A percentile compares a stretch with the other conserved stretches of the same genome.
These are phyloP conservation scores for Seira musarum DNA, from an alignment of 2,888 invertebrate species.

Conservation along the genomic window DNA sequence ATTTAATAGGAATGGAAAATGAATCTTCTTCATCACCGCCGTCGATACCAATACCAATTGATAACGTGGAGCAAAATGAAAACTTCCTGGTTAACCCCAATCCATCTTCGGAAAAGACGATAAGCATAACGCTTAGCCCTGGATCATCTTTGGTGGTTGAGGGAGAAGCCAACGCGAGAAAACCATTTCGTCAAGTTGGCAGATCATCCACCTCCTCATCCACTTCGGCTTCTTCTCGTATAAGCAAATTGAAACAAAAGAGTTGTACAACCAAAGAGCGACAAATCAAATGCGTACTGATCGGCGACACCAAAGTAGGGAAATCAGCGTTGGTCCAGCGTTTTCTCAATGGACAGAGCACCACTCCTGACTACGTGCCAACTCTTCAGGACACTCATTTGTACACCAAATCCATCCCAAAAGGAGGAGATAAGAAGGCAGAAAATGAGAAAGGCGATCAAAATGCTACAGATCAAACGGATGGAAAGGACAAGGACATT, in stretches of 20 bases:
- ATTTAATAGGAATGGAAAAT: constrained; percentile 36
- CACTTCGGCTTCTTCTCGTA: not conserved
- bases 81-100: not conserved
- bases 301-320: constrained; percentile 60
- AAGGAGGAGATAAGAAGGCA: not conserved
- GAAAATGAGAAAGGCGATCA: constrained; percentile 1
- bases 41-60: not conserved
- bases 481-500: constrained; percentile 24
- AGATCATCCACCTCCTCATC: constrained; percentile 19
- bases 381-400: constrained; percentile 44
- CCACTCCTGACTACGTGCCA: constrained; percentile 35
- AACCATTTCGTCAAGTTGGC: constrained; percentile 17
- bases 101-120: not conserved
- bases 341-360: constrained; percentile 58
- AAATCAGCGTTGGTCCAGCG: constrained; percentile 61
- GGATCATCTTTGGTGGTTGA: not conserved
- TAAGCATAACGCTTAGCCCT: not conserved
- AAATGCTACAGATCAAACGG: not conserved
- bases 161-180: constrained; percentile 12
- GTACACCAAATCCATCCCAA: not conserved
- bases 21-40: constrained; percentile 10
- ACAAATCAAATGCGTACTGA: constrained; percentile 51
- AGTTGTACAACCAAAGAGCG: not conserved
- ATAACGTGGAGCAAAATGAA: not conserved
- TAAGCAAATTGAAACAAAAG: not conserved